Evolutionary conservation across 2,797 vertebrate species (phyloP).

Genomic region (Fundulus diaphanus): DNA sequence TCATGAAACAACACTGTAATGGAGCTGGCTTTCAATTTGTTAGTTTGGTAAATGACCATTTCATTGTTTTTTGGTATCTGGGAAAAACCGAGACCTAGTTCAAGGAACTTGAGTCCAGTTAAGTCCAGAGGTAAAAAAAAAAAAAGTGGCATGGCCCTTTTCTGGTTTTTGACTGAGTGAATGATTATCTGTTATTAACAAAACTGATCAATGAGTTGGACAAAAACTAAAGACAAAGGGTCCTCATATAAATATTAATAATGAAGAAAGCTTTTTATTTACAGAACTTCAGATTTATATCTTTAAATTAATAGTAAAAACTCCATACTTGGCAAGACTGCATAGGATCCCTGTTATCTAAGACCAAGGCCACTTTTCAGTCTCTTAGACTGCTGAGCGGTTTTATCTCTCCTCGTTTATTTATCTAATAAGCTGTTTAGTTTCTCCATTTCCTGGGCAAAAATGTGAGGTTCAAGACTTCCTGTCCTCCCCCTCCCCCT

Average conservation of each 20-base stretch:
- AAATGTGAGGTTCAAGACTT: slow-evolving; percentile 49
- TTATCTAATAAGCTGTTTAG: slow-evolving; percentile 66
- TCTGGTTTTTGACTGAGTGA: neutral
- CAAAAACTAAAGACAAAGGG: neutral
- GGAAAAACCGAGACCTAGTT: neutral
- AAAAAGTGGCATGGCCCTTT: neutral
- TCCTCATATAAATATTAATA: neutral
- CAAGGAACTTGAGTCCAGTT: neutral
- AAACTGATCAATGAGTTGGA: neutral
- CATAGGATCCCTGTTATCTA: slow-evolving; percentile 35
- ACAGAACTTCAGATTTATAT: neutral
- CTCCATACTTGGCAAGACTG: neutral
- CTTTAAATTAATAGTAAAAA: neutral
- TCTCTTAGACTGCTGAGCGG: slow-evolving; percentile 47
- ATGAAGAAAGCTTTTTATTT: neutral
- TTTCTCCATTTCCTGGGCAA: slow-evolving; percentile 60
- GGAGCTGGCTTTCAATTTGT: neutral
- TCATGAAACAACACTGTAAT: neutral
- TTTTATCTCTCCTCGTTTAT: slow-evolving; percentile 64
- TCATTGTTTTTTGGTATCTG: neutral
- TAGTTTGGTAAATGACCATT: neutral
- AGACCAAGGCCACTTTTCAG: slow-evolving; percentile 59
- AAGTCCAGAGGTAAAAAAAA: too few species aligned
- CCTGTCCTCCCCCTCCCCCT: slow-evolving; percentile 46
- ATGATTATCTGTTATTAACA: neutral